Conservation (phyloP, 2,113 vertebrate genomes). For the Antigone vipio region DNA sequence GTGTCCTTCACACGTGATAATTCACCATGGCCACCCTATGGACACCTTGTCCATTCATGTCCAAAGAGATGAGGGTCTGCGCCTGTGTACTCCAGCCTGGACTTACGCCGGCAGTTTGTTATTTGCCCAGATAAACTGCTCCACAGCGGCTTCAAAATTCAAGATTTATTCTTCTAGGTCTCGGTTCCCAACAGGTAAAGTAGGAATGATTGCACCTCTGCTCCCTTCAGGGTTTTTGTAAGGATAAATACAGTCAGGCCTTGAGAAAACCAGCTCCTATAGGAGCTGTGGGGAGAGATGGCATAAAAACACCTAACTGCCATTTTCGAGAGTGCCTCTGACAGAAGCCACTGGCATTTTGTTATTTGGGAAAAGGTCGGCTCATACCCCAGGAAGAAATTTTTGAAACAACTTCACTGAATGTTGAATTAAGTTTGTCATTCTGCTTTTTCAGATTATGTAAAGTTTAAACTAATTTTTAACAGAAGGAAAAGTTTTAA, state of each 20-base stretch:
- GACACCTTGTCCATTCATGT: background rate
- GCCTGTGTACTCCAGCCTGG: background rate
- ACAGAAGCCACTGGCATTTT: conserved; percentile 40
- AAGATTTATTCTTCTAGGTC: background rate
- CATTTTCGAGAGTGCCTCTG: conserved; percentile 13
- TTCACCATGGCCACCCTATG: background rate
- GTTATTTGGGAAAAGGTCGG: conserved; percentile 48
- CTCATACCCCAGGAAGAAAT: conserved; percentile 34
- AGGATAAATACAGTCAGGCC: background rate
- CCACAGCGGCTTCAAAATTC: background rate
- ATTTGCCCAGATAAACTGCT: background rate
- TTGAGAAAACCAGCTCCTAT: background rate
- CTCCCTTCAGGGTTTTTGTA: background rate
- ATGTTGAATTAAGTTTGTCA: conserved; percentile 43
- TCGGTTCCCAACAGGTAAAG: background rate
- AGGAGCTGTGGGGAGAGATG: background rate
- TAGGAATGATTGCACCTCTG: background rate
- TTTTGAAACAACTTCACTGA: background rate
- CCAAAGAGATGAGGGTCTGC: background rate
- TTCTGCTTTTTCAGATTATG: conserved; percentile 37
- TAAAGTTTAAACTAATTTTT: conserved; percentile 37
- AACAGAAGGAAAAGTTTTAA: conserved; percentile 42
- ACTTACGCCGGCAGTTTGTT: background rate
- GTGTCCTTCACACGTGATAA: background rate
- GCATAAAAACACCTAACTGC: conserved; percentile 8